A percentile compares a stretch with the other conserved stretches of the same genome.
Conservation (phyloP, 2,797 vertebrate species). For the Leptodactylus fallax region DNA sequence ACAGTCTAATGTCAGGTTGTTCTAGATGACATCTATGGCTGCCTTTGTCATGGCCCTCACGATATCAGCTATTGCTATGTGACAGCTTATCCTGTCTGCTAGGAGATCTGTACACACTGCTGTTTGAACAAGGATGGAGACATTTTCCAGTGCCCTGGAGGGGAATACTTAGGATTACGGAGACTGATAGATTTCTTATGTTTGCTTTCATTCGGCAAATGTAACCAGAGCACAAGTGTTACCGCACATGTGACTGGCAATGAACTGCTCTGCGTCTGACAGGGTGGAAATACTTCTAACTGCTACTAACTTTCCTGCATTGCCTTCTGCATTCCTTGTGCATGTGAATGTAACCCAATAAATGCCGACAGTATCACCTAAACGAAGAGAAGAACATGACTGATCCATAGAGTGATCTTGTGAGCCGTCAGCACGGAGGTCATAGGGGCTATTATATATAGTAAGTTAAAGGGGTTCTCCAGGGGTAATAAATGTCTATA, state of each 20-base stretch:
- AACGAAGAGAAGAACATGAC: no score
- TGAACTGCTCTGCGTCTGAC: background rate
- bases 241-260: background rate
- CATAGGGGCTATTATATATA: no score
- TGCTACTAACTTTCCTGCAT: background rate
- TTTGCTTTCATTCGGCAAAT: background rate
- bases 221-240: constrained; percentile 15
- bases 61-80: background rate
- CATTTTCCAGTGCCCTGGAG: constrained; percentile 21
- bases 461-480: no score
- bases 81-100: background rate
- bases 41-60: no score
- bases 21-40: no score
- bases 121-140: constrained; percentile 37
- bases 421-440: no score
- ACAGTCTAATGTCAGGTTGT: no score
- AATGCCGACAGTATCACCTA: no score
- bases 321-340: no score
- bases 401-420: no score
- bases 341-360: background rate
- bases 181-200: background rate
- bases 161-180: constrained; percentile 20
- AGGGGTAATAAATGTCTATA: no score
- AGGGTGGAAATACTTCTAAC: background rate
- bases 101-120: constrained; percentile 28